phyloP scores from a whole-genome alignment of 2,113 vertebrate species.

The Xyrauchen texanus region DNA sequence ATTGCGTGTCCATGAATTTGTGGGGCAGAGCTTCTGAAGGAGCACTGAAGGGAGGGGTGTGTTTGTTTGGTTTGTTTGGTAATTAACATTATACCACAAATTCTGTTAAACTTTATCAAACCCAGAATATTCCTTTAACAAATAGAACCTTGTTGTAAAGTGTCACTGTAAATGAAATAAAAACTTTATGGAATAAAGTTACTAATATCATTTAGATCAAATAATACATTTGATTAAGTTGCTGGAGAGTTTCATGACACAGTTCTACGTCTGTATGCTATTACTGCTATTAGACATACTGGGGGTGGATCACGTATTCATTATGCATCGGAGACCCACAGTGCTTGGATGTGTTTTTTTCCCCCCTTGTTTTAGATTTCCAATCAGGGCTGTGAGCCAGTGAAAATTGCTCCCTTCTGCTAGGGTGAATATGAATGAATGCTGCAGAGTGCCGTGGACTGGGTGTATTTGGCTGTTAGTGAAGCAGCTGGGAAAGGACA shows the following conservation, averaged over 20 bases:
- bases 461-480: neutral
- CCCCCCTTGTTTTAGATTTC: conserved; percentile 42
- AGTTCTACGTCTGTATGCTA: conserved; percentile 51
- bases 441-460: neutral
- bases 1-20: too few species aligned
- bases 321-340: neutral
- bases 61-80: too few species aligned
- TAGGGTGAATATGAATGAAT: conserved; percentile 1
- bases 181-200: neutral
- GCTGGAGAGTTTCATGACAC: conserved; percentile 8
- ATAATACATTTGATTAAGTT: conserved; percentile 25
- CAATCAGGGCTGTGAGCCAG: conserved; percentile 56
- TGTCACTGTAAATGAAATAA: neutral
- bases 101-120: too few species aligned
- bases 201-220: conserved; percentile 12
- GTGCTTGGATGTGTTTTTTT: conserved; percentile 42
- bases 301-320: conserved; percentile 15
- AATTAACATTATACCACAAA: too few species aligned
- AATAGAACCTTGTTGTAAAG: too few species aligned
- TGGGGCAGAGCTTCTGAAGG: too few species aligned
- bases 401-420: conserved; percentile 52
- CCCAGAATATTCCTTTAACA: too few species aligned
- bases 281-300: neutral
- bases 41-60: too few species aligned
- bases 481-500: conserved; percentile 14